Conservation (phyloP, 2,797 vertebrate genomes). For the Apogon talboti region DNA sequence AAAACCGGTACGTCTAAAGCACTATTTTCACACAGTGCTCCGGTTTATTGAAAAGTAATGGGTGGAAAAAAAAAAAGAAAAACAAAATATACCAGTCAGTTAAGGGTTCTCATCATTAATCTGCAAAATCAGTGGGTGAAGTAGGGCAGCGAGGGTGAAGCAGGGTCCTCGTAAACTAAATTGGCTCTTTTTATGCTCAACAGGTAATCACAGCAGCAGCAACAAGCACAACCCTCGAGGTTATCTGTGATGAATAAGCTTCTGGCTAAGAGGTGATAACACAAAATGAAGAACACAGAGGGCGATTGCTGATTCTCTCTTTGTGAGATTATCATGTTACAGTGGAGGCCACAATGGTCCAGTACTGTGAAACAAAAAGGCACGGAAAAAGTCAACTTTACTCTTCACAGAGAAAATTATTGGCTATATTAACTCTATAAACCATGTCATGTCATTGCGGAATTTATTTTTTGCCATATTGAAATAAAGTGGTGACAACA, state of each 20-base stretch:
- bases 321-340: conserved; percentile 13
- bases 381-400: too few relatives aligned
- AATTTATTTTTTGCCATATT: too few relatives aligned
- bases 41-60: too few relatives aligned
- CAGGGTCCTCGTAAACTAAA: conserved; percentile 49
- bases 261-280: conserved; percentile 13
- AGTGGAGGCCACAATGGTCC: not conserved
- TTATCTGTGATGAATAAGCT: conserved; percentile 41
- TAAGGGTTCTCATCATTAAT: conserved; percentile 60
- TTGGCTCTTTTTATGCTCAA: conserved; percentile 44
- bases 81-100: conserved; percentile 7
- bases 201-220: conserved; percentile 45
- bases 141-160: conserved; percentile 26
- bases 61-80: not conserved
- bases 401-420: too few relatives aligned
- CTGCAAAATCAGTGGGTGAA: conserved; percentile 67
- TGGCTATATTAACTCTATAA: too few relatives aligned
- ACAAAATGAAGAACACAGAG: conserved; percentile 25
- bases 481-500: too few relatives aligned
- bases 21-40: too few relatives aligned
- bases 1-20: too few relatives aligned
- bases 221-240: conserved; percentile 30
- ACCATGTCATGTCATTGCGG: too few relatives aligned
- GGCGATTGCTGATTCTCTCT: conserved; percentile 7
- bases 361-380: too few relatives aligned